Evolutionary conservation across 1,140 invertebrate species (phyloP).

Genomic region (Polypedilum pembai): DNA sequence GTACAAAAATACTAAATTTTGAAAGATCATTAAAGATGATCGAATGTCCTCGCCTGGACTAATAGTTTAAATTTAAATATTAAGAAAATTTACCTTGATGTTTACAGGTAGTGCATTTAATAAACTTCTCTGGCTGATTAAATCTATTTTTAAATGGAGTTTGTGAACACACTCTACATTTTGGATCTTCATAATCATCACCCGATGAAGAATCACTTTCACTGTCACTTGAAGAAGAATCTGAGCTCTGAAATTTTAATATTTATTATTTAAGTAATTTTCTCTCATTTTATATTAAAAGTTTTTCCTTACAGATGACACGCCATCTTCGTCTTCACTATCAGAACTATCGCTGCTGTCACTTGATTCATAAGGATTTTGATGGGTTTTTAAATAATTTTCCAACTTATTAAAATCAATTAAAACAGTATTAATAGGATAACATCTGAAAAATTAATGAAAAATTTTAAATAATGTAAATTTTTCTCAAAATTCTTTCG

Average conservation of each 20-base stretch:
- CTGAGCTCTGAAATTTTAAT: slow-evolving; percentile 30
- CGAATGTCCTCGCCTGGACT: too few relatives aligned
- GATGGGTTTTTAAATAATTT: slow-evolving; percentile 36
- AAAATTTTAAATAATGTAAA: slow-evolving; percentile 20
- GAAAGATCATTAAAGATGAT: too few relatives aligned
- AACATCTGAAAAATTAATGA: slow-evolving; percentile 44
- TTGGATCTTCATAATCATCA: slow-evolving; percentile 30
- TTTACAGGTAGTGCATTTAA: slow-evolving; percentile 66
- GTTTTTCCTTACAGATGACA: slow-evolving; percentile 33
- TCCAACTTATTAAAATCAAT: slow-evolving; percentile 60
- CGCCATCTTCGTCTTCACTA: slow-evolving; percentile 34
- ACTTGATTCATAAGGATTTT: slow-evolving; percentile 32
- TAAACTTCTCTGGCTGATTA: slow-evolving; percentile 50
- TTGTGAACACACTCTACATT: slow-evolving; percentile 47
- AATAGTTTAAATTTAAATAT: slow-evolving; percentile 35
- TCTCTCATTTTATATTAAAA: background rate
- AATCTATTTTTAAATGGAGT: slow-evolving; percentile 49
- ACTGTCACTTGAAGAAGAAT: slow-evolving; percentile 29
- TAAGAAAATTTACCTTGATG: slow-evolving; percentile 62
- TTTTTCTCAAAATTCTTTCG: background rate
- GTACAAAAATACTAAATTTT: slow-evolving; percentile 30
- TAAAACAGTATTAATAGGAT: slow-evolving; percentile 85
- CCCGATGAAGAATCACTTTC: slow-evolving; percentile 29
- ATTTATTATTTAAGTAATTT: background rate
- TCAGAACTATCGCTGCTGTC: slow-evolving; percentile 34